phyloP scores from a whole-genome alignment of 1,140 invertebrate species.

The Colletes latitarsis region DNA sequence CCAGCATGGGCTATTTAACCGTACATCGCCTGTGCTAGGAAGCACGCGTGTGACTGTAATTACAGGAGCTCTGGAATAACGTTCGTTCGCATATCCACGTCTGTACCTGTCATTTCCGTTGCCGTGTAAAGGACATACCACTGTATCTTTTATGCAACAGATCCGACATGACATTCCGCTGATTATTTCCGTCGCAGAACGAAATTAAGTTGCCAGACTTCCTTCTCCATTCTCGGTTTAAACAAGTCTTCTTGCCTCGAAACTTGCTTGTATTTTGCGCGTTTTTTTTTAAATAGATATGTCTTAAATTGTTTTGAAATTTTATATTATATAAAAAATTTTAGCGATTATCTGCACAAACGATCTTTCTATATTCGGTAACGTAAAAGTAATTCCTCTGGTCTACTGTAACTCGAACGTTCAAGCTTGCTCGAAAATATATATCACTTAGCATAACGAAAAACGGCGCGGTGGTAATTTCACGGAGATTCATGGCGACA shows the following conservation, averaged over 20 bases:
- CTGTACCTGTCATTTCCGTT: slow-evolving; percentile 49
- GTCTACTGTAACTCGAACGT: not conserved
- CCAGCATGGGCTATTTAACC: slow-evolving; percentile 37
- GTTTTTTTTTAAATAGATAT: too few relatives aligned
- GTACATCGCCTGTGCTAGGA: not conserved
- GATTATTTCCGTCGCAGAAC: slow-evolving; percentile 13
- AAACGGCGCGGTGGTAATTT: not conserved
- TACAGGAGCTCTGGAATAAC: slow-evolving; percentile 44
- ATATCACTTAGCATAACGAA: not conserved
- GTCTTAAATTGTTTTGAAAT: too few relatives aligned
- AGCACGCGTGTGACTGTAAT: slow-evolving; percentile 34
- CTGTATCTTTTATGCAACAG: slow-evolving; percentile 24
- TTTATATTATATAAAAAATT: too few relatives aligned
- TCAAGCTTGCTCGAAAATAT: not conserved
- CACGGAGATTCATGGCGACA: not conserved
- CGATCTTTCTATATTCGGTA: too few relatives aligned
- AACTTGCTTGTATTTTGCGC: too few relatives aligned
- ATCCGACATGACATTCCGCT: slow-evolving; percentile 5
- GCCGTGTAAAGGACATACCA: slow-evolving; percentile 14
- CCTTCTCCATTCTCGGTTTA: too few relatives aligned
- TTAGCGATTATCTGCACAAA: too few relatives aligned
- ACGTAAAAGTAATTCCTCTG: too few relatives aligned
- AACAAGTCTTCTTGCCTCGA: too few relatives aligned
- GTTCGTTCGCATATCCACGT: slow-evolving; percentile 30
- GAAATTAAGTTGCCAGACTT: slow-evolving; percentile 6